Evolutionary conservation across 2,888 invertebrate genomes (phyloP).

Genomic region (Drosophila limbata): DNA sequence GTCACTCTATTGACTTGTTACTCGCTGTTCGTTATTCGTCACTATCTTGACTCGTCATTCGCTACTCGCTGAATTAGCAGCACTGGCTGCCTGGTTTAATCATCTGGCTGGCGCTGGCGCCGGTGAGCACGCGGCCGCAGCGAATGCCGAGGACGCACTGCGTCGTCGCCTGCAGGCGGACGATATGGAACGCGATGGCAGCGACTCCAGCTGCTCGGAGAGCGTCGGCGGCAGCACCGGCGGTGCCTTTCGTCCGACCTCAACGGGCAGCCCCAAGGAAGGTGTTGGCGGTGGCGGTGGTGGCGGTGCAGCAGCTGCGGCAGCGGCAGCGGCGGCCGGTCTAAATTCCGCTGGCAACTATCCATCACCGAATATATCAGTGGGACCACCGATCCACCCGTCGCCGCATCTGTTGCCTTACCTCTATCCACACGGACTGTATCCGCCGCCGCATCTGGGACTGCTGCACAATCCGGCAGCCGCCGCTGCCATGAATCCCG

Average conservation of each 20-base stretch:
- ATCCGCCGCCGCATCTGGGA: conserved; percentile 91
- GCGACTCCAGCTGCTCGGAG: conserved; percentile 91
- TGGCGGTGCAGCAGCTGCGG: conserved; percentile 52
- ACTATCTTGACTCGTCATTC: neutral
- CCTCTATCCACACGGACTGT: conserved; percentile 95
- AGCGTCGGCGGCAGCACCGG: conserved; percentile 86
- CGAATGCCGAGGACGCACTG: conserved; percentile 84
- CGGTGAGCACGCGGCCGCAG: conserved; percentile 86
- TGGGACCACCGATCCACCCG: conserved; percentile 96
- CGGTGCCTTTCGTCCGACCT: conserved; percentile 85
- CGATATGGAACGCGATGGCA: conserved; percentile 89
- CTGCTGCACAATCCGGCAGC: conserved; percentile 88
- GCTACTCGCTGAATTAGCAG: conserved; percentile 63
- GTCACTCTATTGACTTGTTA: neutral
- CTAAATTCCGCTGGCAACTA: conserved; percentile 86
- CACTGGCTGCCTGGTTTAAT: conserved; percentile 88
- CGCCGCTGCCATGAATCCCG: conserved; percentile 86
- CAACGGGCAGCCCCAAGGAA: conserved; percentile 87
- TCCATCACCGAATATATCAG: conserved; percentile 96
- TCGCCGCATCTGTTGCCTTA: conserved; percentile 95
- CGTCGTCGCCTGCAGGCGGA: conserved; percentile 87
- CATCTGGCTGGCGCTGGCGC: conserved; percentile 86
- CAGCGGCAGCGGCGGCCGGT: conserved; percentile 69
- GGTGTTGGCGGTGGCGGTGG: conserved; percentile 77
- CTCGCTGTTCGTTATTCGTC: neutral